Conservation (phyloP, 2,888 invertebrate genomes). For the Tineola bisselliella region DNA sequence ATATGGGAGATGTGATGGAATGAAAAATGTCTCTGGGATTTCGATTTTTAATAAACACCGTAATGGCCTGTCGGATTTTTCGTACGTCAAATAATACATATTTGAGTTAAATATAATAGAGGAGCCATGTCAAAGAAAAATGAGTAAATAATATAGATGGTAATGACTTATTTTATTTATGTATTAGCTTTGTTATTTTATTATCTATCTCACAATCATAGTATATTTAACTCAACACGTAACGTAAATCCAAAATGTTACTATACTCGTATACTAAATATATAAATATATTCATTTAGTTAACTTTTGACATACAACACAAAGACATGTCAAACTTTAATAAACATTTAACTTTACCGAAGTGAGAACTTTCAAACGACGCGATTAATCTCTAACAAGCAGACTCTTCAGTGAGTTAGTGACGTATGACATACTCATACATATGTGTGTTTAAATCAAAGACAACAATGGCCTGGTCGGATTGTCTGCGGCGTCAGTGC, state of each 20-base stretch:
- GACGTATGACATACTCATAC: background rate
- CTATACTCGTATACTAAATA: no score
- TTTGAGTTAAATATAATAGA: constrained; percentile 13
- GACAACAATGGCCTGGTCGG: constrained; percentile 48
- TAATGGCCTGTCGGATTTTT: constrained; percentile 17
- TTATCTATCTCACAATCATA: no score
- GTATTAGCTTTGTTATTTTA: no score
- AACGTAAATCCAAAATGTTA: no score
- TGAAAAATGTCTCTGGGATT: constrained; percentile 44
- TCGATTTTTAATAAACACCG: constrained; percentile 27
- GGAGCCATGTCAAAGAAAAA: no score
- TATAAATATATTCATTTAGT: no score
- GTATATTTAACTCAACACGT: no score
- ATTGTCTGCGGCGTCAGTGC: constrained; percentile 38
- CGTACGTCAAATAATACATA: constrained; percentile 11
- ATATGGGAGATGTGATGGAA: constrained; percentile 54
- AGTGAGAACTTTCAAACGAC: background rate
- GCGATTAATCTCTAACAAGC: constrained; percentile 1
- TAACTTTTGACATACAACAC: no score
- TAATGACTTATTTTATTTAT: no score
- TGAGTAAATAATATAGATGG: no score
- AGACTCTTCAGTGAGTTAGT: constrained; percentile 6
- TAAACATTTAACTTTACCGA: background rate
- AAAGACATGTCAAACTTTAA: background rate
- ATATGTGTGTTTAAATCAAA: constrained; percentile 43